Evolutionary conservation across 2,888 invertebrate genomes (phyloP), one percentile per base, ranked within the genome.

Genomic region (Cerceris rybyensis): DNA sequence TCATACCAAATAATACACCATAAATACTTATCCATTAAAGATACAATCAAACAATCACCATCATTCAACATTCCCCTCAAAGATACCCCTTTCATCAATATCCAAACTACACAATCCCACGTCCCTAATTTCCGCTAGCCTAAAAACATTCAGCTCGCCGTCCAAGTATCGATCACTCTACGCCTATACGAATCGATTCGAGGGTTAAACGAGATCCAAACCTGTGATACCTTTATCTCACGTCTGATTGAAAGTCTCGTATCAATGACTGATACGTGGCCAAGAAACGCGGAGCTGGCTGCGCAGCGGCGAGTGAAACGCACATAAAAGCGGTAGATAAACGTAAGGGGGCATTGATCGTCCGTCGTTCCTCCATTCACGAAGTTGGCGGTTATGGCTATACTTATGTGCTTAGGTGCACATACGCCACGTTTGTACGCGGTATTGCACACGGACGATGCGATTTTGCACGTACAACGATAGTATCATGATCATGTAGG

Each of bases 311-410:
- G 60, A 58, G 65, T 54, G 71, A 77, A 63, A 81, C 79, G 86
- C 78, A 77, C 85, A 80, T 85, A 85, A 85, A 85, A 74, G 85
- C 78, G 73, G 58, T 81, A 87, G 86, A 87, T 86, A 86, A 86
- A 86, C 80, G 82, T 83, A 79, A 82, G 86, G 78, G 86, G 86
- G 87, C 88, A 89, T 88, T 87, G 88, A 88, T 88, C 89, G 86
- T 87, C 66, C 80, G 87, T 87, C 81, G 82, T 76, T 83, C 80
- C 83, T 85, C 84, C 87, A 87, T 88, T 88, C 87, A 87, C 86
- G 76, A 88, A 86, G 80, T 85, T 84, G 81, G 78, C 84, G 83
- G 86, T 88, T 86, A 88, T 84, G 83, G 86, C 78, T 84, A 82
- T 82, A 88, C 85, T 88, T 84, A 85, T 86, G 83, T 86, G 84